Percentiles rank a stretch among this genome's conserved stretches.
These are phyloP conservation scores for Lithobates pipiens DNA, from an alignment of 2,797 vertebrate genomes.

Conservation along the genomic window DNA sequence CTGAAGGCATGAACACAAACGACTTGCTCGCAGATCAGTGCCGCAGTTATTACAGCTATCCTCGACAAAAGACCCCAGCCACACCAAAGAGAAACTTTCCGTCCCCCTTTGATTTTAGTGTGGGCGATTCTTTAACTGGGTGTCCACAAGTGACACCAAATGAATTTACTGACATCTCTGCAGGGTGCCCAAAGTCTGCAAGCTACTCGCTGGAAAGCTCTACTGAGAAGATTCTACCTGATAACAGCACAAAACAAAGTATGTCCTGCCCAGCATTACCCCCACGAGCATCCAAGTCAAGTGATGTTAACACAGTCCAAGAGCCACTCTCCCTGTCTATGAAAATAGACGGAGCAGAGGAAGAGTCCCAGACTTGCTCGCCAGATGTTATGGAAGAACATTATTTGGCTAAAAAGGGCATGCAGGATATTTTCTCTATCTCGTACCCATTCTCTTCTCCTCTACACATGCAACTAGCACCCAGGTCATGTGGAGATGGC, in stretches of 20 bases:
- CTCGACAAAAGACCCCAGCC: slow-evolving; percentile 88
- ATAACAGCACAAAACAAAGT: slow-evolving; percentile 85
- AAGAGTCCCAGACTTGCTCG: slow-evolving; percentile 72
- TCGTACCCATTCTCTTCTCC: slow-evolving; percentile 79
- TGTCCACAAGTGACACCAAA: slow-evolving; percentile 68
- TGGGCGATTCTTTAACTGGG: slow-evolving; percentile 68
- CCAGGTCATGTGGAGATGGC: slow-evolving; percentile 81
- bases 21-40: slow-evolving; percentile 85
- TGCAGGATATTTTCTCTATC: slow-evolving; percentile 77
- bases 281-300: slow-evolving; percentile 86
- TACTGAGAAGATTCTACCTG: slow-evolving; percentile 80
- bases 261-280: slow-evolving; percentile 92
- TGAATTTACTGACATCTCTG: slow-evolving; percentile 69
- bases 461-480: slow-evolving; percentile 75
- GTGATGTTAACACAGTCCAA: slow-evolving; percentile 72
- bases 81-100: slow-evolving; percentile 87
- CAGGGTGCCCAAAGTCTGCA: slow-evolving; percentile 87
- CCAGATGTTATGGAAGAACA: slow-evolving; percentile 75
- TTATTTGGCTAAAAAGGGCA: slow-evolving; percentile 74
- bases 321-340: slow-evolving; percentile 74
- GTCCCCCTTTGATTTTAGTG: slow-evolving; percentile 83
- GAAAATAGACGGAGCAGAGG: slow-evolving; percentile 77
- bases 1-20: slow-evolving; percentile 78
- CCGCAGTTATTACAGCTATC: slow-evolving; percentile 94
- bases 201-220: slow-evolving; percentile 90